phyloP scores from a whole-genome alignment of 2,888 invertebrate genomes.

The Pharmacophagus antenor region DNA sequence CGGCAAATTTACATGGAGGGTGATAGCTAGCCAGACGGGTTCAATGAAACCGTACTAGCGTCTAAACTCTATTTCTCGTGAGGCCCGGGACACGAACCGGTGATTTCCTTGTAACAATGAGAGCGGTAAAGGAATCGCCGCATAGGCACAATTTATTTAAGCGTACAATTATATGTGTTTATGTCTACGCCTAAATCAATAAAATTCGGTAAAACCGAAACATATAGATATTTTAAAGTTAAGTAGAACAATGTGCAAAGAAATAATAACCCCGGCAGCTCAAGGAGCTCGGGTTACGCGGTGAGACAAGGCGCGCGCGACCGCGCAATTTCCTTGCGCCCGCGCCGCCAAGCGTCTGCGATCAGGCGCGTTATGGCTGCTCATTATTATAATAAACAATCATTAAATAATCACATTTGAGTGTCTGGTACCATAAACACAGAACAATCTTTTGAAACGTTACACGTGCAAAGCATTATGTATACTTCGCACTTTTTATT shows the following conservation, averaged over 20 bases:
- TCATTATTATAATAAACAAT: constrained; percentile 29
- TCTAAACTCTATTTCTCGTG: too few relatives aligned
- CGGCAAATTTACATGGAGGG: too few relatives aligned
- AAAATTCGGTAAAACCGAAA: constrained; percentile 20
- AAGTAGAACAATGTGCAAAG: constrained; percentile 33
- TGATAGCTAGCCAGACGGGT: too few relatives aligned
- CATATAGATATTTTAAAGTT: neutral
- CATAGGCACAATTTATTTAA: too few relatives aligned
- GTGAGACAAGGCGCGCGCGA: constrained; percentile 62
- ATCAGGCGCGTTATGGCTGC: constrained; percentile 31
- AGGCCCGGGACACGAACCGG: too few relatives aligned
- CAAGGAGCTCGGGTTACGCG: constrained; percentile 61
- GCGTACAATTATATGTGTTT: too few relatives aligned
- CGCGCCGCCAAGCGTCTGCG: constrained; percentile 34
- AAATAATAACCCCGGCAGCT: constrained; percentile 33
- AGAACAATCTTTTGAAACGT: neutral
- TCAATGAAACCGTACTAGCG: too few relatives aligned
- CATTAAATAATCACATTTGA: constrained; percentile 2
- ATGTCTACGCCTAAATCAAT: neutral
- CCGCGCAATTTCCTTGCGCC: constrained; percentile 61
- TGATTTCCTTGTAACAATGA: too few relatives aligned
- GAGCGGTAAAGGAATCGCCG: too few relatives aligned
- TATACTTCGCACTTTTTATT: neutral
- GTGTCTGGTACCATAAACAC: neutral
- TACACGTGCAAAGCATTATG: neutral